Percentiles rank a stretch among this genome's conserved stretches.
Conservation (phyloP, 35 echinoderm and acorn worm species). For the Diadema setosum region DNA sequence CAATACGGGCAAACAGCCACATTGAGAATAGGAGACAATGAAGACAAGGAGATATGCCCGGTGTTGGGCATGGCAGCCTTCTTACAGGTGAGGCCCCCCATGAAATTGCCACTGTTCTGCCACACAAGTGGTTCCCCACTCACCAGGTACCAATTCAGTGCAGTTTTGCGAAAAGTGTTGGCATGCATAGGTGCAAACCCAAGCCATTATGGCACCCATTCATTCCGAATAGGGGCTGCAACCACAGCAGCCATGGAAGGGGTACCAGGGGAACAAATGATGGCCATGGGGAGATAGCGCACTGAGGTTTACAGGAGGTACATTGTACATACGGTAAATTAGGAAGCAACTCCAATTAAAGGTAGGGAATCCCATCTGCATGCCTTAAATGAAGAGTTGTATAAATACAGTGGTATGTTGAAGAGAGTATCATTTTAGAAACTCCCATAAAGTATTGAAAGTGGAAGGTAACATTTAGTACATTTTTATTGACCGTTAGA, state of each 20-base stretch:
- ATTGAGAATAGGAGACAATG: background rate
- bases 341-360: too few relatives aligned
- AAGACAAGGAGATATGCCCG: background rate
- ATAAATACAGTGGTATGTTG: too few relatives aligned
- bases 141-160: background rate
- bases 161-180: background rate
- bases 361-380: too few relatives aligned
- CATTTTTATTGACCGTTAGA: too few relatives aligned
- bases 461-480: too few relatives aligned
- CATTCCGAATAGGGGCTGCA: conserved; percentile 34
- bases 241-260: conserved; percentile 9
- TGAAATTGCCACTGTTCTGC: background rate
- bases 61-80: background rate
- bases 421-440: too few relatives aligned
- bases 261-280: background rate
- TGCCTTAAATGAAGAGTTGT: too few relatives aligned
- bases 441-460: too few relatives aligned
- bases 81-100: background rate
- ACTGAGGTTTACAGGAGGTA: too few relatives aligned
- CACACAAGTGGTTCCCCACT: background rate
- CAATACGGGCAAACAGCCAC: background rate
- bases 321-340: too few relatives aligned
- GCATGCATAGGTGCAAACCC: background rate
- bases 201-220: too few relatives aligned
- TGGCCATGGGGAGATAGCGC: conserved; percentile 2